A percentile compares a stretch with the other conserved stretches of the same genome.
phyloP scores from a whole-genome alignment of 2,888 invertebrate species.

The Heliconius sara region DNA sequence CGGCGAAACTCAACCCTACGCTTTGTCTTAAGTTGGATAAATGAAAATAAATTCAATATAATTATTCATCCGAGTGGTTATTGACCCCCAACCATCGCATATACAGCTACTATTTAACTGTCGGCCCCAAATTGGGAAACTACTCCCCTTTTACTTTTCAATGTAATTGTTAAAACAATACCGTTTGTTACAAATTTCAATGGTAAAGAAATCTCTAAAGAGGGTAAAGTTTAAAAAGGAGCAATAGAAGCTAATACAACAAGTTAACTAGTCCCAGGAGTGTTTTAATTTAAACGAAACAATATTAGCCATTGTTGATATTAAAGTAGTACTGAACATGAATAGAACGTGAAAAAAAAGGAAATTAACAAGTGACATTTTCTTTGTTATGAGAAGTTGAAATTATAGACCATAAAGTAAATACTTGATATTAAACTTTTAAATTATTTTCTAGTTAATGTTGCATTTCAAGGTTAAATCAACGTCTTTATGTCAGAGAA shows the following conservation, averaged over 20 bases:
- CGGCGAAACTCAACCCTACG: background rate
- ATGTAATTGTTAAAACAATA: background rate
- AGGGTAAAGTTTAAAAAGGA: background rate
- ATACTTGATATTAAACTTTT: background rate
- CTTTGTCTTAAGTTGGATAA: no score
- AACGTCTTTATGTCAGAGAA: no score
- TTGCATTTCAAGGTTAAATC: no score
- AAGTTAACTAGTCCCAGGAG: conserved; percentile 2
- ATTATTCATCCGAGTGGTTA: no score
- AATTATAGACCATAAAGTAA: background rate
- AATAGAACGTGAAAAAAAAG: background rate
- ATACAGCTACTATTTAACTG: no score
- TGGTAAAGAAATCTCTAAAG: background rate
- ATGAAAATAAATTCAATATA: no score
- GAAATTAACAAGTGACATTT: background rate
- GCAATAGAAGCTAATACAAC: conserved; percentile 1
- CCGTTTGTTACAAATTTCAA: background rate
- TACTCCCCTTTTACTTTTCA: background rate
- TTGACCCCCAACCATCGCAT: no score
- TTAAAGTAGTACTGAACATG: background rate
- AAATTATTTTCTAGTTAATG: no score
- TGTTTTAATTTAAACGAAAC: conserved; percentile 3
- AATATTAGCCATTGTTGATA: background rate
- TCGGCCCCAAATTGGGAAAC: background rate
- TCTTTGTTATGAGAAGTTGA: background rate